A percentile compares a stretch with the other conserved stretches of the same genome.
phyloP scores from a whole-genome alignment of 2,113 vertebrate species.

The Dasyurus viverrinus region DNA sequence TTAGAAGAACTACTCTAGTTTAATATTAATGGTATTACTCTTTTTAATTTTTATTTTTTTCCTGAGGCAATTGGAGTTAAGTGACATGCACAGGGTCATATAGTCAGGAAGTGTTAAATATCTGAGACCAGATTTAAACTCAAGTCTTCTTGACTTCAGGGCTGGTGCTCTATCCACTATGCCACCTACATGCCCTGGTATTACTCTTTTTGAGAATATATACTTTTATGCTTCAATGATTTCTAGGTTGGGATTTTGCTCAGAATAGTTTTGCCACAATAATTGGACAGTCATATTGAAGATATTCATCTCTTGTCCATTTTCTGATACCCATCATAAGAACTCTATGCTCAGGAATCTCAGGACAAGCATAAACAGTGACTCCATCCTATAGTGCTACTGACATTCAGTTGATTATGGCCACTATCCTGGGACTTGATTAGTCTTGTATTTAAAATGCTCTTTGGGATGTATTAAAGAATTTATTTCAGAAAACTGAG shows the following conservation, averaged over 20 bases:
- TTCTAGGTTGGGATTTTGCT: not conserved
- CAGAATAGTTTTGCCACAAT: not conserved
- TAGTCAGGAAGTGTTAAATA: no score
- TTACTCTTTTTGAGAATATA: not conserved
- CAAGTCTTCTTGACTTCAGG: no score
- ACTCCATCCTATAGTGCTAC: not conserved
- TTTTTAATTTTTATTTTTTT: not conserved
- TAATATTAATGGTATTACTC: not conserved
- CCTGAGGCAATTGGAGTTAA: no score
- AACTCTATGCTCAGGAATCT: not conserved
- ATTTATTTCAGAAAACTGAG: not conserved
- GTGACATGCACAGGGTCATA: no score
- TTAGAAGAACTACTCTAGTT: not conserved
- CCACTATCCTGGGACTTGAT: not conserved
- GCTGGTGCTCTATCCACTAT: no score
- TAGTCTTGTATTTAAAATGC: not conserved
- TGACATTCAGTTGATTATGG: not conserved
- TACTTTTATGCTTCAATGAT: not conserved
- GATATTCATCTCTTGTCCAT: not conserved
- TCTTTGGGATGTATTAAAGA: not conserved
- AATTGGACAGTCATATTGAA: not conserved
- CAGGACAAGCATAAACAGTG: not conserved
- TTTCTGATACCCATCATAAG: not conserved
- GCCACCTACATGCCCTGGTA: not conserved
- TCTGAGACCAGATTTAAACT: no score